phyloP scores from a whole-genome alignment of 1,140 invertebrate genomes.

The Bombus sibiricus region DNA sequence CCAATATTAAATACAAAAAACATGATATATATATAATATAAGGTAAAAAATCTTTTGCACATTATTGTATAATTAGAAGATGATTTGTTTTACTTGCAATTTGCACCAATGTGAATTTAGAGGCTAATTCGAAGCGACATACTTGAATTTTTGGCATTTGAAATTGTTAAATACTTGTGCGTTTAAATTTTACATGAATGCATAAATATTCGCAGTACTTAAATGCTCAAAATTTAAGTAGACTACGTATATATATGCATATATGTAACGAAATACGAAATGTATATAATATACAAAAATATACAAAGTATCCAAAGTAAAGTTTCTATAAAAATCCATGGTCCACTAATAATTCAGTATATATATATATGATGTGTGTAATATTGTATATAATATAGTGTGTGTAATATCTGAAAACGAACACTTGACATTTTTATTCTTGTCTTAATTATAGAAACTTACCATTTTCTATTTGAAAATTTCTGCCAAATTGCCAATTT shows the following conservation, averaged over 20 bases:
- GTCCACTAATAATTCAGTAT: neutral
- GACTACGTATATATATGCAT: too few species aligned
- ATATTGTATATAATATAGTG: neutral
- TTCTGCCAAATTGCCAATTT: neutral
- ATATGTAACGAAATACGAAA: too few species aligned
- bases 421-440: neutral
- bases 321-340: neutral
- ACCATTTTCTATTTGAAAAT: neutral
- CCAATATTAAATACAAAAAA: neutral
- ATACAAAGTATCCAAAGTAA: too few species aligned
- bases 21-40: too few species aligned
- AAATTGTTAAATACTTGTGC: neutral
- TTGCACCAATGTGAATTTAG: too few species aligned
- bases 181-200: neutral
- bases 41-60: neutral
- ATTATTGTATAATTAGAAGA: too few species aligned
- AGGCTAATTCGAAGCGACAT: too few species aligned
- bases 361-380: too few species aligned
- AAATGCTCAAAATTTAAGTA: neutral
- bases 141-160: too few species aligned
- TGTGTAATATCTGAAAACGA: neutral
- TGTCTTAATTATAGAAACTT: neutral
- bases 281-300: neutral
- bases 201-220: neutral
- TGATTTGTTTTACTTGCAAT: too few species aligned